Evolutionary conservation across 2,797 vertebrate species (phyloP), one percentile per base, ranked within the genome.

Genomic region (Adrianichthys oophorus): DNA sequence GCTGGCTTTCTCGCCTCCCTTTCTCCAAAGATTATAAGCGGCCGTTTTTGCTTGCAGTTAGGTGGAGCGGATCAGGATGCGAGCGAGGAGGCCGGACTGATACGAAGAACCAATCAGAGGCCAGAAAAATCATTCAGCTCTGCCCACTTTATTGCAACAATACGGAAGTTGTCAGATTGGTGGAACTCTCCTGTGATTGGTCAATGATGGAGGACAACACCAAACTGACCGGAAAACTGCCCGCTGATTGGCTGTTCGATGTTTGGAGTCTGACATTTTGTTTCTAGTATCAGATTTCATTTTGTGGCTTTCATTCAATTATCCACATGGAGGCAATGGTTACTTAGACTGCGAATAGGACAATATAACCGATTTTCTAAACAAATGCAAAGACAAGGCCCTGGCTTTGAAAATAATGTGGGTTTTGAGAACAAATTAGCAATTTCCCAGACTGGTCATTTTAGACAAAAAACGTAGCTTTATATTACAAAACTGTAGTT

Each of bases 241-340:
- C 1, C 41, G 29, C 58, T 74, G 81, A 89, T 90, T 91, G 90
- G 90, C 19, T 70, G 0, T 3, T 5, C 43, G 2, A 15, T 37
- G 51, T 52, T 53, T 61, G 52, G 52, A 48, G 79, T 82, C 85
- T 90, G 88, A 90, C 86, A 90, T 91, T 89, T 88, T 89, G 88
- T 87, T 82, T 88, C 63, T 53, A 69, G 69, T 76, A 73, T 88
- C 82, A 84, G 84, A 88, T 87, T 88, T 91, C 87, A 89, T 90
- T 76, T 88, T 87, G 79, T 74, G 70, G 40, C 5, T 70, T 72
- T 26, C 53, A 51, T 62, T 63, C 45, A 76, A 40, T 51, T 29
- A 62, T 19, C 18, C 7, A 12, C 8, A 18, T 7, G 15, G 7
- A 45, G 43, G 43, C 17, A 37, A 37, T 32, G 32, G 10, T 37